Evolutionary conservation across 2,888 invertebrate species (phyloP).

Genomic region (Corbicula japonica): DNA sequence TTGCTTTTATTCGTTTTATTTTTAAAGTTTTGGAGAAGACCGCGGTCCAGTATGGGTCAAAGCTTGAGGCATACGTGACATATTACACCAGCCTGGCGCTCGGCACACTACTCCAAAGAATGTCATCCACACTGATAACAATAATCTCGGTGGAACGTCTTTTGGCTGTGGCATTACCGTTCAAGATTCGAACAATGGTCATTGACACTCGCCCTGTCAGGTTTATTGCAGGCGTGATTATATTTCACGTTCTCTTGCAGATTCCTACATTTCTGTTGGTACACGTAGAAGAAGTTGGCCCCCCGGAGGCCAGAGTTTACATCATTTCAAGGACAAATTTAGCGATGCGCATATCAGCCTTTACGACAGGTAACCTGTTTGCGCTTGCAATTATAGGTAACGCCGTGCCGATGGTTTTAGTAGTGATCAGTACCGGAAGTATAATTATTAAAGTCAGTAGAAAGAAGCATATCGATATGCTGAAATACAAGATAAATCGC

Average conservation of each 20-base stretch:
- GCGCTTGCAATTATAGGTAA: not conserved
- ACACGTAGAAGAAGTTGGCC: not conserved
- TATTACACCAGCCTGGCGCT: not conserved
- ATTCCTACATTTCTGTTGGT: slow-evolving; percentile 3
- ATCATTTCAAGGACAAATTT: not conserved
- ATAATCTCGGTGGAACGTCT: slow-evolving; percentile 13
- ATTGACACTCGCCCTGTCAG: slow-evolving; percentile 6
- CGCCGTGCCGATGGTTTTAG: slow-evolving; percentile 5
- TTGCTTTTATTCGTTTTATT: not conserved
- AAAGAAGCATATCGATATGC: not conserved
- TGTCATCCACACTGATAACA: slow-evolving; percentile 15
- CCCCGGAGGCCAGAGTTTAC: not conserved
- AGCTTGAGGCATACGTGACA: not conserved
- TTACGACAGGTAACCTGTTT: not conserved
- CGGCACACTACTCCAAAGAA: slow-evolving; percentile 1
- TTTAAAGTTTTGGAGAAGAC: not conserved
- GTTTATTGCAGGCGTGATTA: not conserved
- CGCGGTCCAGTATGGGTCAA: not conserved
- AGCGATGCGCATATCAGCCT: not conserved
- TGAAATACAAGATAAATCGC: not conserved
- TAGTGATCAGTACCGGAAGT: not conserved
- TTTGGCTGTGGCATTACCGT: slow-evolving; percentile 5
- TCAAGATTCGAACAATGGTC: slow-evolving; percentile 13
- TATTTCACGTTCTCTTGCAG: not conserved
- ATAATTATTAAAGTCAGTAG: not conserved